Percentiles rank a stretch among this genome's conserved stretches.
phyloP scores from a whole-genome alignment of 2,797 vertebrate genomes.

The Syngnathus acus region DNA sequence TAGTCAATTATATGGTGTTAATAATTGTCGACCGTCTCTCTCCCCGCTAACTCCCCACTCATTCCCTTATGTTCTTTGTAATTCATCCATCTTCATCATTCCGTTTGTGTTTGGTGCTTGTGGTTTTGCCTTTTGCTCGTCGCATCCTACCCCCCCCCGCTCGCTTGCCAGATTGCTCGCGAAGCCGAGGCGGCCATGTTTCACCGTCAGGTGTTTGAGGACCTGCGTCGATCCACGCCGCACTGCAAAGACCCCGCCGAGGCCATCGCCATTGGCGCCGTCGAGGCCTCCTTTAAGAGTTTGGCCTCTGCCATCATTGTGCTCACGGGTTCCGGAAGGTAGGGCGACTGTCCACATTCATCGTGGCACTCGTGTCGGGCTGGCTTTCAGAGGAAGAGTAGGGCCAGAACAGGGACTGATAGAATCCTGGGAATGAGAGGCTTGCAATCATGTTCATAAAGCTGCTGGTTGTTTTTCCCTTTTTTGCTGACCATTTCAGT shows the following conservation, averaged over 20 bases:
- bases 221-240: slow-evolving; percentile 84
- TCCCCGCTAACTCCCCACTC: neutral
- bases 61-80: slow-evolving; percentile 16
- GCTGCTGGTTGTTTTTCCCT: slow-evolving; percentile 12
- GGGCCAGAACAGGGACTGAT: slow-evolving; percentile 57
- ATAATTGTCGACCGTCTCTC: neutral
- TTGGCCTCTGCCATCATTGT: slow-evolving; percentile 91
- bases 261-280: slow-evolving; percentile 92
- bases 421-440: slow-evolving; percentile 21
- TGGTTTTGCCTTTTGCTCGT: slow-evolving; percentile 27
- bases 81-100: slow-evolving; percentile 1
- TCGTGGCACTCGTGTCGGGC: slow-evolving; percentile 1
- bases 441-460: slow-evolving; percentile 23
- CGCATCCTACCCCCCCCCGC: slow-evolving; percentile 6
- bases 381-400: slow-evolving; percentile 36
- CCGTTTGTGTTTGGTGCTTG: slow-evolving; percentile 16
- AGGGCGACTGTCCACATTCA: slow-evolving; percentile 61
- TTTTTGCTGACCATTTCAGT: neutral
- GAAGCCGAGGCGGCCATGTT: slow-evolving; percentile 98
- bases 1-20: neutral
- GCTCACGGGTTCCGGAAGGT: slow-evolving; percentile 98
- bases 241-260: slow-evolving; percentile 82
- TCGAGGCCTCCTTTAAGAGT: slow-evolving; percentile 97
- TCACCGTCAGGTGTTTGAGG: slow-evolving; percentile 97
- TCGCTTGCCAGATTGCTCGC: slow-evolving; percentile 86